Evolutionary conservation across 1,140 invertebrate species (phyloP).

Genomic region (Oreohelix idahoensis): DNA sequence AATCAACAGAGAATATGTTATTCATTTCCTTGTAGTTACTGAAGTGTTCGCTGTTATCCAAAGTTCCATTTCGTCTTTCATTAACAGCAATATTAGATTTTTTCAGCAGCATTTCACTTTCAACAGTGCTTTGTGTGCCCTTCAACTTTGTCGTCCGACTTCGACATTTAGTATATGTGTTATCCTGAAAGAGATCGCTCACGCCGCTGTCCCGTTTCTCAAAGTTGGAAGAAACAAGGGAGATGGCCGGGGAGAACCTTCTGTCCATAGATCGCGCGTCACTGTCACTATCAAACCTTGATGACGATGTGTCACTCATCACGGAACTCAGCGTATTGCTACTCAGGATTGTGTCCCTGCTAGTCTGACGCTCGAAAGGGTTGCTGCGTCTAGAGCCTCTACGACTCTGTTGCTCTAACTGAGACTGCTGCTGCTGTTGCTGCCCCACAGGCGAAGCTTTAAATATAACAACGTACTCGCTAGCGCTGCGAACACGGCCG

Average conservation of each 20-base stretch:
- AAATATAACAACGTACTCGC: conserved; percentile 54
- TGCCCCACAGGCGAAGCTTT: conserved; percentile 2
- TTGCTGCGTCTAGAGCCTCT: conserved; percentile 10
- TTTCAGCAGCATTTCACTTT: conserved; percentile 10
- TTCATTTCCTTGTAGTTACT: not conserved
- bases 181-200: conserved; percentile 19
- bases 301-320: conserved; percentile 47
- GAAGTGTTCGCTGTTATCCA: not conserved
- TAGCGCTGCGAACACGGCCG: conserved; percentile 45
- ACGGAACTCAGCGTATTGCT: conserved; percentile 49
- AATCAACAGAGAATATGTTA: conserved; percentile 10
- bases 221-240: not conserved
- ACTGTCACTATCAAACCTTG: conserved; percentile 43
- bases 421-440: not conserved
- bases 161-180: not conserved
- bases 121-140: not conserved
- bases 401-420: conserved; percentile 31
- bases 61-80: not conserved
- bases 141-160: not conserved
- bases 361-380: conserved; percentile 40
- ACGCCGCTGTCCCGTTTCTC: conserved; percentile 27
- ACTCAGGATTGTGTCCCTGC: conserved; percentile 46
- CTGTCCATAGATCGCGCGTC: conserved; percentile 22
- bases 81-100: not conserved
- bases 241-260: conserved; percentile 11